Evolutionary conservation across 2,113 vertebrate genomes (phyloP).

Genomic region (Anser cygnoides): DNA sequence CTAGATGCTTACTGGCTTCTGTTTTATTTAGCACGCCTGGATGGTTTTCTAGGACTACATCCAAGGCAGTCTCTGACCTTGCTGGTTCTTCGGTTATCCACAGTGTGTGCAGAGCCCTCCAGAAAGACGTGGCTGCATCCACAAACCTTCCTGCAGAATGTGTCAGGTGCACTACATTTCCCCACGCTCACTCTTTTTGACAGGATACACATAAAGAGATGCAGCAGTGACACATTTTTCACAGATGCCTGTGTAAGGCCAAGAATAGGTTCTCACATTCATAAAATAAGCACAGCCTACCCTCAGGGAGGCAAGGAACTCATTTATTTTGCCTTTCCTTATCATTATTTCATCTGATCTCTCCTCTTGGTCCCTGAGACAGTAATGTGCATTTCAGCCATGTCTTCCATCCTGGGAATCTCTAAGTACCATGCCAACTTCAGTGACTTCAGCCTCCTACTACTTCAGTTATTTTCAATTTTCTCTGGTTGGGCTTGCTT

Average conservation of each 20-base stretch:
- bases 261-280: slow-evolving; percentile 39
- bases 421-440: neutral
- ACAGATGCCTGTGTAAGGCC: neutral
- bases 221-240: neutral
- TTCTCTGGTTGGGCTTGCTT: neutral
- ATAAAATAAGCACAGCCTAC: slow-evolving; percentile 13
- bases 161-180: neutral
- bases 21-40: slow-evolving; percentile 47
- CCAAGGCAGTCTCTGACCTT: slow-evolving; percentile 57
- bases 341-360: slow-evolving; percentile 4
- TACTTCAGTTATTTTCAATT: neutral
- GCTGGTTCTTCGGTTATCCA: slow-evolving; percentile 10
- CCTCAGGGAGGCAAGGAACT: neutral
- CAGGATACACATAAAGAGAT: neutral
- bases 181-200: neutral
- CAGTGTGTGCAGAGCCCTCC: neutral
- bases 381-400: neutral
- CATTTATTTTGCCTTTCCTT: slow-evolving; percentile 42
- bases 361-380: neutral
- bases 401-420: neutral
- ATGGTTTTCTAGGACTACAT: slow-evolving; percentile 62
- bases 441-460: neutral
- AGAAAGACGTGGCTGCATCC: neutral
- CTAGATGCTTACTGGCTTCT: slow-evolving; percentile 43
- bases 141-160: neutral